Conservation (phyloP, 2,797 vertebrate genomes). For the Syngnathus rostellatus region DNA sequence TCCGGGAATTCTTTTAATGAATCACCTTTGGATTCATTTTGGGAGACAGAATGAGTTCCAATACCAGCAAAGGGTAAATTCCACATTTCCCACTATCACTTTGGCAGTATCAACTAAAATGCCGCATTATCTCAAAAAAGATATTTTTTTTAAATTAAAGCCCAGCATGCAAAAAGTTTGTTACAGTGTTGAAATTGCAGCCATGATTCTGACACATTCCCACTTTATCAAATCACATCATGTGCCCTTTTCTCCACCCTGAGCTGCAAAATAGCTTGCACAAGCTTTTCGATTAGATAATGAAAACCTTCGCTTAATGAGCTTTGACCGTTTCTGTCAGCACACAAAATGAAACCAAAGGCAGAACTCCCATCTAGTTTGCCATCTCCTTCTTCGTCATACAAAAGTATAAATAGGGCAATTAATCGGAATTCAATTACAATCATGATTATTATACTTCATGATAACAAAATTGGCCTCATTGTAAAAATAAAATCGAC, state of each 20-base stretch:
- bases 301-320: not conserved
- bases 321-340: not conserved
- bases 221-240: not conserved
- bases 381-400: no score
- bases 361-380: not conserved
- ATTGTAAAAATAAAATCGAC: no score
- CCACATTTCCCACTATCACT: not conserved
- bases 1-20: not conserved
- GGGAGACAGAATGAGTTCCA: not conserved
- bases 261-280: not conserved
- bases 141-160: not conserved
- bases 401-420: no score
- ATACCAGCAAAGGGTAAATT: not conserved
- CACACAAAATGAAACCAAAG: not conserved
- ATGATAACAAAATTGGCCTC: no score
- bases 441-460: no score
- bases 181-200: conserved; percentile 30
- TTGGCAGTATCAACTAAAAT: not conserved
- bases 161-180: conserved; percentile 17
- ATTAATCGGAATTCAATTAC: no score
- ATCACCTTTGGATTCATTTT: not conserved
- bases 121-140: conserved; percentile 11
- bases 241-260: conserved; percentile 5
- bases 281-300: not conserved
- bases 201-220: conserved; percentile 32